Percentiles rank a stretch among this genome's conserved stretches.
Evolutionary conservation across 2,113 vertebrate genomes (phyloP).

Genomic region (Lathamus discolor): DNA sequence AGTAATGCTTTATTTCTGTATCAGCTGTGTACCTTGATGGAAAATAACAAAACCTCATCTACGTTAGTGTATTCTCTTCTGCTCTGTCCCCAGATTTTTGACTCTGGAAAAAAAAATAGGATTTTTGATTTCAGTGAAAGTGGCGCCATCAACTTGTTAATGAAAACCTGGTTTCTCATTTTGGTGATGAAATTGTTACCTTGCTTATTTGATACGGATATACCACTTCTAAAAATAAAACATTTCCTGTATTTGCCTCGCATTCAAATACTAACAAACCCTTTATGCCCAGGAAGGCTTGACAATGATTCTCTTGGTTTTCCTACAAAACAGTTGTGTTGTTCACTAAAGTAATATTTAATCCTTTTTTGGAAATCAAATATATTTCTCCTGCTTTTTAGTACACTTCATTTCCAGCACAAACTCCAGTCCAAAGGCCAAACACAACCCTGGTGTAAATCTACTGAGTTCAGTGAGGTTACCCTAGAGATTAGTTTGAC

Average conservation of each 20-base stretch:
- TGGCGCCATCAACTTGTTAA: neutral
- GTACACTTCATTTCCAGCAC: neutral
- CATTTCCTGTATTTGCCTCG: neutral
- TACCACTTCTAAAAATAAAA: neutral
- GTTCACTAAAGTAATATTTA: neutral
- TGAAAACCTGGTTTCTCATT: neutral
- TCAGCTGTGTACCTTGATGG: neutral
- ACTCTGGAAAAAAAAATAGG: neutral
- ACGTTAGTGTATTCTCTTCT: neutral
- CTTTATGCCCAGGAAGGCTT: neutral
- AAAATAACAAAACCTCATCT: neutral
- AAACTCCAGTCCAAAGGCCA: neutral
- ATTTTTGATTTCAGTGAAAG: neutral
- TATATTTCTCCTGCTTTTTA: neutral
- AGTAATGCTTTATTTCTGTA: neutral
- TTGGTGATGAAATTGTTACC: neutral
- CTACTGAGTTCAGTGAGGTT: neutral
- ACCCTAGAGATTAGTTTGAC: neutral
- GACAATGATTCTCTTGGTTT: neutral
- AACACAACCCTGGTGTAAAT: neutral
- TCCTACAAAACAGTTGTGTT: neutral
- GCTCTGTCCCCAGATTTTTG: neutral
- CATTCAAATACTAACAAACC: neutral
- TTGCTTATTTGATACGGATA: neutral
- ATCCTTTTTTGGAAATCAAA: neutral